Base-by-base conservation (phyloP, 2,113 vertebrate species). In the Cepphus grylle region DNA sequence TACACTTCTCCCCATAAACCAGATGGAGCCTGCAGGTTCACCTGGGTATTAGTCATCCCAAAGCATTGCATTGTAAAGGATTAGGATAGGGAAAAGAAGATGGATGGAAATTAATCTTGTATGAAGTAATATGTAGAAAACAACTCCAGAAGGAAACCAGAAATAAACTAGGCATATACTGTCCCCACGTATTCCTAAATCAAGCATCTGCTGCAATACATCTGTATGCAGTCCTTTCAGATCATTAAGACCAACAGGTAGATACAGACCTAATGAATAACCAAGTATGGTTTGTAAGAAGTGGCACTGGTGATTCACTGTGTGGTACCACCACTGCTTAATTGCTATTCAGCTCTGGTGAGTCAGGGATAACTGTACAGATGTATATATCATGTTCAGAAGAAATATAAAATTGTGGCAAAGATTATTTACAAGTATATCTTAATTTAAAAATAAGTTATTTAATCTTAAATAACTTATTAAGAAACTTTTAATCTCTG, bases 401-500 rank as follows among this genome's bases (percentile, higher is more conserved):
- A n/a, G 11, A 53, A 22, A 62, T 43, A 26, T 11, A 53, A 49
- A 72, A 53, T 8, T 43, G 19, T 52, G 56, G 19, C 15, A 42
- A 18, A 38, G 11, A 15, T 83, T 30, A 42, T 63, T 25, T 62
- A 20, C 26, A 59, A 34, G 38, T 63, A n/a, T n/a, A 12, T 23
- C 43, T 62, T 72, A 25, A 36, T 72, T 53, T 52, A 11, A 52
- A 83, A 83, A 81, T 23, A 36, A 50, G 13, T 43, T 62, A 52
- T 52, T 61, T 21, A 72, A 26, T 53, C 30, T 72, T 50, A 62
- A 83, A 96, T 94, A 72, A 86, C 67, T 49, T 70, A 94, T 79
- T 81, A 93, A 92, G 88, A 94, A 78, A 89, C 72, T 88, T 96
- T 92, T 78, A 97, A 96, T 93, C 95, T 88, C 92, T 93, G 94